These are phyloP conservation scores for Catotricha subobsoleta DNA, from an alignment of 2,888 invertebrate species.

Conservation along the genomic window DNA sequence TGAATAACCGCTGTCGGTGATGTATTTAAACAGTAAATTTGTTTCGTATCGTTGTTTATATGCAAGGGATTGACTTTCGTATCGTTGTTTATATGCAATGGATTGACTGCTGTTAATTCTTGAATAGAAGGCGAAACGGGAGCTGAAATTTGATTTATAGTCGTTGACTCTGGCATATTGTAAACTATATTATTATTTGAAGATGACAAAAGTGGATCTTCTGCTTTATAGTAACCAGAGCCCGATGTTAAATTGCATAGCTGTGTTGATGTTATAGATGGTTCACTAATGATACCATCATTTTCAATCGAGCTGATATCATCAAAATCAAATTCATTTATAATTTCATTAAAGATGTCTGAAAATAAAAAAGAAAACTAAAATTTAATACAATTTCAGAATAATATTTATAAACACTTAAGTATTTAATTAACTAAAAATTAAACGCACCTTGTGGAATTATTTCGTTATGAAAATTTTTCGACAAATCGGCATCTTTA, in stretches of 20 bases:
- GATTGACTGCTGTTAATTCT: too few relatives aligned
- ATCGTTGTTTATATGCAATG: too few relatives aligned
- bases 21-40: too few relatives aligned
- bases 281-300: too few relatives aligned
- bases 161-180: not conserved
- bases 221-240: not conserved
- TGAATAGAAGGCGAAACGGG: too few relatives aligned
- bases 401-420: not conserved
- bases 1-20: not conserved
- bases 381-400: not conserved
- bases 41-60: too few relatives aligned
- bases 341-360: conserved; percentile 3
- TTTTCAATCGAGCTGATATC: conserved; percentile 1
- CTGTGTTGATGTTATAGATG: too few relatives aligned
- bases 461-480: not conserved
- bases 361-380: not conserved
- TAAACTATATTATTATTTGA: not conserved
- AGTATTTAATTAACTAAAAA: not conserved
- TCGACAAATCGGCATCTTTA: conserved; percentile 1
- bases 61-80: too few relatives aligned
- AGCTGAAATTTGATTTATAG: not conserved
- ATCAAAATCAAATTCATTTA: conserved; percentile 1
- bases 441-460: conserved; percentile 1
- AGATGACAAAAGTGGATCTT: conserved; percentile 1
- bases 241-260: too few relatives aligned